Conservation (phyloP, 2,113 vertebrate species). For the Camelus dromedarius region DNA sequence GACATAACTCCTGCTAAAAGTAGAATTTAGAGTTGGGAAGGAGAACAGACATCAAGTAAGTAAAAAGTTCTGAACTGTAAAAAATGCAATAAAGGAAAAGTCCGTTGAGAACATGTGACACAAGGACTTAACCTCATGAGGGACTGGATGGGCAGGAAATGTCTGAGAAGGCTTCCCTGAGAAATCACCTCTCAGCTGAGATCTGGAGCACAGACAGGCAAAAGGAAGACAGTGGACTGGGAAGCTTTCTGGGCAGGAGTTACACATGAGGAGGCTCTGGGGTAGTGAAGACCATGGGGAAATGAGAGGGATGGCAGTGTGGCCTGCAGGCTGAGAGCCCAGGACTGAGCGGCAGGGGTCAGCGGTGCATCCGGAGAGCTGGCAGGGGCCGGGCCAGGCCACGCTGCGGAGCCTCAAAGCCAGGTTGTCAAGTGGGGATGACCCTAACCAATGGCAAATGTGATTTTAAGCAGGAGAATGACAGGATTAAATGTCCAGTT, state of each 20-base stretch:
- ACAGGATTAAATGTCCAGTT: neutral
- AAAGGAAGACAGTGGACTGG: neutral
- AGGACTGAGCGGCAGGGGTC: neutral
- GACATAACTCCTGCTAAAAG: neutral
- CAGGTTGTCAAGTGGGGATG: neutral
- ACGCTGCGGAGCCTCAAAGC: neutral
- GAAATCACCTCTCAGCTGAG: neutral
- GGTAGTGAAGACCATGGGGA: neutral
- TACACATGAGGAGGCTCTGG: neutral
- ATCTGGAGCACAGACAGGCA: neutral
- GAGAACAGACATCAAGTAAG: neutral
- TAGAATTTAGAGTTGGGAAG: neutral
- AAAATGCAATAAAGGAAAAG: neutral
- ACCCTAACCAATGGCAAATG: neutral
- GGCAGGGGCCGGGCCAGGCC: neutral
- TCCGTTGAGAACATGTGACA: neutral
- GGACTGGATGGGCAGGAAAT: neutral
- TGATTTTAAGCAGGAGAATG: neutral
- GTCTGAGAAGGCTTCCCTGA: neutral
- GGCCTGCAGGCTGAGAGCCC: neutral
- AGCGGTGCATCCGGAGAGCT: neutral
- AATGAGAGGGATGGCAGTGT: neutral
- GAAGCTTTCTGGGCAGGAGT: neutral
- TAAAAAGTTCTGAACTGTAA: neutral
- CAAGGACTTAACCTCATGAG: neutral